Evolutionary conservation across 2,113 vertebrate species (phyloP), one percentile per base, ranked within the genome.

Genomic region (Todiramphus chloris): DNA sequence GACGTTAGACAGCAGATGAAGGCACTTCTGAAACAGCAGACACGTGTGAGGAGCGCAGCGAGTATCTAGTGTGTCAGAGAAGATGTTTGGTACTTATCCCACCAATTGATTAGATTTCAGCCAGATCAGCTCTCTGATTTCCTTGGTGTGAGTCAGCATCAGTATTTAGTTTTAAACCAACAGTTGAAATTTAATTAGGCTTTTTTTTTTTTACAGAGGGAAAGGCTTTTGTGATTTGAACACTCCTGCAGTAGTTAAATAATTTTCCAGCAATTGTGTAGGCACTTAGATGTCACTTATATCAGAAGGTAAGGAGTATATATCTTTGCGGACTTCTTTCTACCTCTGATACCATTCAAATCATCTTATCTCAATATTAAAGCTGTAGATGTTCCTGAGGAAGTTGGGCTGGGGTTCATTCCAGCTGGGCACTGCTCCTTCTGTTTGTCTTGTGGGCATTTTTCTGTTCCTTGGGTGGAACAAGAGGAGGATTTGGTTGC

Each of bases 361-460:
- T 35, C 2, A 8, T 35, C 48, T 69, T 44, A 39, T 7, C 46
- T 80, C 60, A 35, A 17, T 67, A 35, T 46, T 63, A 33, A 81
- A 87, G 41, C 31, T 51, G 1, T 9, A 33, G 55, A 14, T 8
- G 0, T 46, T 72, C 77, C 33, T 33, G 48, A 37, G 39, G 62
- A 59, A 27, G 35, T 20, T 15, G 9, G 66, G 37, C 48, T 68
- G 67, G 11, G 62, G 48, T 41, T 79, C 27, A 5, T 60, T 72
- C 67, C 78, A 82, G 0, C 17, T 56, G 50, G 17, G 48, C 24
- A 0, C 19, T 16, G 11, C 48, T 82, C 5, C 0, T 59, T 73
- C 50, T 83, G 6, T 43, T 83, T 44, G 35, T 67, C 21, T 17
- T 58, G 62, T 11, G 27, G 12, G 3, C 0, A 55, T 64, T 62